Evolutionary conservation across 2,888 invertebrate species (phyloP), one percentile per base, ranked within the genome.

Genomic region (Therioaphis trifolii): DNA sequence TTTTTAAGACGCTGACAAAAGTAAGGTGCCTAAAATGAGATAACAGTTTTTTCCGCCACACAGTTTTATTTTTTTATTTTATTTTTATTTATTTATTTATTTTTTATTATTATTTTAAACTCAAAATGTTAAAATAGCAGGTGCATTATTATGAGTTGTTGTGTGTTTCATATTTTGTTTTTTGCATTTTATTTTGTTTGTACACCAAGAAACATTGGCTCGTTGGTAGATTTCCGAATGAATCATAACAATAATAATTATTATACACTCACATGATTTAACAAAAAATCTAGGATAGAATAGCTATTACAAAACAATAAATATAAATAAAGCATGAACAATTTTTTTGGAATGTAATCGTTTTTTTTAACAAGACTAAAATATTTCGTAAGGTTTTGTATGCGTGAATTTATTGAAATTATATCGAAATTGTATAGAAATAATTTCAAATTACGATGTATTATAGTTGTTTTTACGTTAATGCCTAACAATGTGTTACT

Each of bases 161-260:
- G 72, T 82, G 80, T 82, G 71, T 82, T 61, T 72, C 46, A 82
- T 71, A 71, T 72, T 82, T 82, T 82, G 61, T 61, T 80, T 77
- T 80, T 80, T 80, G 80, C 80, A 80, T 80, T 84, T 69, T 76
- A 69, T 77, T 69, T 71, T 84, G 75, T 84, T 77, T 84, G 84
- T 84, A 86, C 87, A 87, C 87, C 87, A 87, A 87, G 88, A 87
- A 87, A 87, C 88, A 87, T 87, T 87, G 87, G 87, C 87, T 87
- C 86, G 87, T 87, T 87, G 86, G 80, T 80, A 80, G 80, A 80
- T 80, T 80, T 80, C 80, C 71, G 79, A 80, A 84, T 63, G 72
- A 80, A 71, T 72, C 72, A 46, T 80, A 80, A 80, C 46, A 71
- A 80, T 80, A 80, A 79, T 79, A 43, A 79, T 71, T n/a, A n/a